Conservation (phyloP, 2,797 vertebrate genomes). For the Enteromius mattozi region DNA sequence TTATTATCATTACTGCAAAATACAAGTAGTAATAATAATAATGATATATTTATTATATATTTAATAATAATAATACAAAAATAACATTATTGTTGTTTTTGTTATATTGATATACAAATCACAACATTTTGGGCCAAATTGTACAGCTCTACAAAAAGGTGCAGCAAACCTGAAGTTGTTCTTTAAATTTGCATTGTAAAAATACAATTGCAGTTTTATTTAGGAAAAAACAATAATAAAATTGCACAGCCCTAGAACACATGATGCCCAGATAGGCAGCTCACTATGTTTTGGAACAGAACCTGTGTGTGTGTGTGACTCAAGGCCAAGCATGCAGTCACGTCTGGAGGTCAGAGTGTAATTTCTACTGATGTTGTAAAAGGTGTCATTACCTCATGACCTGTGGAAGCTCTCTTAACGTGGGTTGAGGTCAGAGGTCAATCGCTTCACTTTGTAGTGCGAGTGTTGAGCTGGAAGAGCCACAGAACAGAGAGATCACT, state of each 20-base stretch:
- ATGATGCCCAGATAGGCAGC: neutral
- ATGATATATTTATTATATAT: no score
- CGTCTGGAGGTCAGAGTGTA: conserved; percentile 59
- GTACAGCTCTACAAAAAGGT: neutral
- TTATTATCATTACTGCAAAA: no score
- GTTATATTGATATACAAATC: neutral
- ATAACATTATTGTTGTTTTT: no score
- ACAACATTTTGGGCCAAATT: neutral
- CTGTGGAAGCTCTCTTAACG: conserved; percentile 64
- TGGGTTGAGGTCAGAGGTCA: conserved; percentile 68
- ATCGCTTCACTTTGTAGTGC: conserved; percentile 43
- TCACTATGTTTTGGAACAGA: neutral
- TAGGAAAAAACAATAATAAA: neutral
- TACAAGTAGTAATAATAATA: no score
- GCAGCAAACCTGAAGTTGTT: neutral
- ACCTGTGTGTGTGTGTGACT: neutral
- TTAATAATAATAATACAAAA: no score
- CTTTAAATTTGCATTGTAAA: no score
- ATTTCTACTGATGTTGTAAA: conserved; percentile 65
- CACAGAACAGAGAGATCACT: conserved; percentile 29
- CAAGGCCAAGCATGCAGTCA: neutral
- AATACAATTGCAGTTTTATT: neutral
- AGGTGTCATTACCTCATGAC: conserved; percentile 67
- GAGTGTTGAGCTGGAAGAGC: conserved; percentile 38
- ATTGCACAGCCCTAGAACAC: neutral